phyloP scores from a whole-genome alignment of 2,113 vertebrate genomes.

The Acanthisitta chloris region DNA sequence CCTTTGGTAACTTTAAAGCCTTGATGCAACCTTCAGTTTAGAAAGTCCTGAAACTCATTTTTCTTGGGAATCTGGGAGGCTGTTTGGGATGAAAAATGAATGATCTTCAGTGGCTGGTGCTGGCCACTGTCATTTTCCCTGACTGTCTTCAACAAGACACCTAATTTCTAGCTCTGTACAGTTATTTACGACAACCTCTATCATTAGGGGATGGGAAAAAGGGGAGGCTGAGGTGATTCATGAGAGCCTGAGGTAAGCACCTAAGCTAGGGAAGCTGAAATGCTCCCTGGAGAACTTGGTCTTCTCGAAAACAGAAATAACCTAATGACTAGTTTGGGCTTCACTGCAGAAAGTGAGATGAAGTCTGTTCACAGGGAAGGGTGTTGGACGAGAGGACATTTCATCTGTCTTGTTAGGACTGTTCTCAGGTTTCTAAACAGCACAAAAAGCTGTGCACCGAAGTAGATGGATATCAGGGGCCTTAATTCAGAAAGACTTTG shows the following conservation, averaged over 20 bases:
- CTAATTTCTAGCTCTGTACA: neutral
- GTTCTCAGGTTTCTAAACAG: neutral
- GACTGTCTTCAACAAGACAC: neutral
- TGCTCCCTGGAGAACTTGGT: neutral
- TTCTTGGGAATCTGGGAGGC: neutral
- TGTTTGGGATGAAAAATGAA: neutral
- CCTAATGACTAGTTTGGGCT: neutral
- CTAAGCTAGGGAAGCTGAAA: neutral
- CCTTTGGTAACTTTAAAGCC: neutral
- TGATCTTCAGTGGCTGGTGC: neutral
- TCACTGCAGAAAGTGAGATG: neutral
- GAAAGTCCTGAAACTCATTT: neutral
- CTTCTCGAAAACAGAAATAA: slow-evolving; percentile 25
- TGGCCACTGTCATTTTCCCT: neutral
- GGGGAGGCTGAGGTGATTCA: neutral
- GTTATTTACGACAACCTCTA: slow-evolving; percentile 13
- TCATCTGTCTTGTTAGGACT: neutral
- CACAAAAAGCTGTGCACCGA: neutral
- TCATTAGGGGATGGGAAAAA: neutral
- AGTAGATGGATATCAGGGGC: neutral
- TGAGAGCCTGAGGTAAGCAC: neutral
- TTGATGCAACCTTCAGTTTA: neutral
- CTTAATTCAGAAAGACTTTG: neutral
- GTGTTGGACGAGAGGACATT: neutral
- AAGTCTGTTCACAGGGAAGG: neutral